Evolutionary conservation across 2,113 vertebrate genomes (phyloP).

Genomic region (Bubo blakistoni): DNA sequence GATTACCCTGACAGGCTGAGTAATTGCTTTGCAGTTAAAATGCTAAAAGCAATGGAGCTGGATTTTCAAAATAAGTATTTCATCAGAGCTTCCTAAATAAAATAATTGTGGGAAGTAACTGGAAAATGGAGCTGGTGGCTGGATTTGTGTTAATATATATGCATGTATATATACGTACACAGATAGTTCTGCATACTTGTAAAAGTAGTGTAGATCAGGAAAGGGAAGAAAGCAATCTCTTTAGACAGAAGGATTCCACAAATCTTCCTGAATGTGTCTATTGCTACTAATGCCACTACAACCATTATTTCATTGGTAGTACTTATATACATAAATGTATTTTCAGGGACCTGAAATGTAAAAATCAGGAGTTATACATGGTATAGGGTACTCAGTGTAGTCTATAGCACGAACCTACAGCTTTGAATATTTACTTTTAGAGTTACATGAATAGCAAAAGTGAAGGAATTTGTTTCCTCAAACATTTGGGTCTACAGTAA

Average conservation of each 20-base stretch:
- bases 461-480: not conserved
- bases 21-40: slow-evolving; percentile 42
- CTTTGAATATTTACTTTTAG: not conserved
- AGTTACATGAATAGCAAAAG: not conserved
- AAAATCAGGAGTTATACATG: not conserved
- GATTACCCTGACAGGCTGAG: slow-evolving; percentile 34
- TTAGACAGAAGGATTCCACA: not conserved
- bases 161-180: not conserved
- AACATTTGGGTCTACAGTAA: not conserved
- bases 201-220: not conserved
- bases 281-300: not conserved
- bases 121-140: not conserved
- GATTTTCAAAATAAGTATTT: slow-evolving; percentile 19
- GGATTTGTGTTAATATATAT: not conserved
- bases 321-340: not conserved
- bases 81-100: slow-evolving; percentile 42
- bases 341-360: not conserved
- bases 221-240: not conserved
- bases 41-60: slow-evolving; percentile 15
- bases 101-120: slow-evolving; percentile 6
- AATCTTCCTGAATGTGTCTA: not conserved
- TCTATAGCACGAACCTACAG: not conserved
- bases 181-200: not conserved
- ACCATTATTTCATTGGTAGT: not conserved
- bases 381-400: not conserved